Base-by-base conservation (phyloP, 2,888 invertebrate genomes). In the Phaedon cochleariae region DNA sequence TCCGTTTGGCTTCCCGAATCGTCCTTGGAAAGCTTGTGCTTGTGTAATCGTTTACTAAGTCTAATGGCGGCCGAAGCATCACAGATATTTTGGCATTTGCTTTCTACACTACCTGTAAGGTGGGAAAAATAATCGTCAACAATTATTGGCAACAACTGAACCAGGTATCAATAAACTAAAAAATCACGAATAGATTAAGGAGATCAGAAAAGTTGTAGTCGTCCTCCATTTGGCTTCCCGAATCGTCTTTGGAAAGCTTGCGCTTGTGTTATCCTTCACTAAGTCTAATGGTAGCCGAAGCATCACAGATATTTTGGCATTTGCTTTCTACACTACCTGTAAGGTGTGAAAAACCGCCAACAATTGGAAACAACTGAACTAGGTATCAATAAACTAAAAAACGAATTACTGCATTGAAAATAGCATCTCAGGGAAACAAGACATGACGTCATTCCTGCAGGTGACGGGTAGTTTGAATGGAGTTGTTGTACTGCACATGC, bases 171-270 rank as follows among this genome's bases (percentile, higher is more conserved):
- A n/a, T n/a, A n/a, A n/a, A n/a, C n/a, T n/a, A n/a, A n/a, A n/a
- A n/a, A n/a, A n/a, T n/a, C n/a, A n/a, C n/a, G n/a, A 82, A 82
- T 6, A 83, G 71, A 69, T 84, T 83, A 48, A 84, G 67, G 53
- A 83, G 72, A 67, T 83, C 83, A 5, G 83, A 80, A 68, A 83
- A 83, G 62, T 83, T 82, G 68, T 81, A 80, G 37, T 77, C 73
- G 18, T 82, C 82, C 10, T 79, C 80, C 45, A n/a, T n/a, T n/a
- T 81, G 68, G 37, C 71, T 71, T 37, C 65, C 71, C 9, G 71
- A 71, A 37, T 69, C 72, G 26, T 70, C 72, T 59, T 73, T 72
- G 12, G 67, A 61, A 17, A 70, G 58, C 55, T 70, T 70, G 58
- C 64, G 58, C 58, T 61, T 64, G n/a, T 66, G 49, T 51, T 66